Conservation (phyloP, 1,140 invertebrate species). For the Drosophila tristis region DNA sequence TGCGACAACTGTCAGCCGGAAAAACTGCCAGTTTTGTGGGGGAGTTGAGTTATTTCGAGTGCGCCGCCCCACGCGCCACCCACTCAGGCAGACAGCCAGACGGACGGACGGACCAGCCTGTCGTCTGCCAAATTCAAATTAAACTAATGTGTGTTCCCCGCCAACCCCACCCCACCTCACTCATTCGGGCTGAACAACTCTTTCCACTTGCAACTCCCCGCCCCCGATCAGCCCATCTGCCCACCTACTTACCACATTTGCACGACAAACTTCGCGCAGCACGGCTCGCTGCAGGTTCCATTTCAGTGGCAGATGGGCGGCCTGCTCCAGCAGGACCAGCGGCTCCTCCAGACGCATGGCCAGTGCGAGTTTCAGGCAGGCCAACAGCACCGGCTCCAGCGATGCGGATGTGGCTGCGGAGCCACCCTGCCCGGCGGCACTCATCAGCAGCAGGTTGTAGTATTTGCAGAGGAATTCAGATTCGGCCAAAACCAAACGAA, state of each 20-base stretch:
- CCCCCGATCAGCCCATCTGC: no score
- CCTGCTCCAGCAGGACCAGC: slow-evolving; percentile 57
- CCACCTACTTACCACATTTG: slow-evolving; percentile 55
- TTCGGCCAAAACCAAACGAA: slow-evolving; percentile 76
- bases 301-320: slow-evolving; percentile 58
- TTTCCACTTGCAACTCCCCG: no score
- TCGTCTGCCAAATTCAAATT: slow-evolving; percentile 69
- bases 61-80: background rate
- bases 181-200: background rate
- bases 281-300: slow-evolving; percentile 58
- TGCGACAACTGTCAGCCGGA: slow-evolving; percentile 65
- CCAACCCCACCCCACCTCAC: background rate
- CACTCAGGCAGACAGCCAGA: slow-evolving; percentile 6
- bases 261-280: slow-evolving; percentile 63
- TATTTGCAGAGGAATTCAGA: slow-evolving; percentile 82
- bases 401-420: slow-evolving; percentile 16
- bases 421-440: slow-evolving; percentile 30
- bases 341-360: slow-evolving; percentile 75
- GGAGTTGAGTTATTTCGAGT: background rate
- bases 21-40: slow-evolving; percentile 24
- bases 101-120: slow-evolving; percentile 16
- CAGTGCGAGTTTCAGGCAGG: slow-evolving; percentile 62
- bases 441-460: slow-evolving; percentile 76
- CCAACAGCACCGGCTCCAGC: slow-evolving; percentile 58
- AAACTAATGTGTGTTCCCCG: slow-evolving; percentile 62